Evolutionary conservation across 2,797 vertebrate species (phyloP), one percentile per base, ranked within the genome.

Genomic region (Rhinatrema bivittatum): DNA sequence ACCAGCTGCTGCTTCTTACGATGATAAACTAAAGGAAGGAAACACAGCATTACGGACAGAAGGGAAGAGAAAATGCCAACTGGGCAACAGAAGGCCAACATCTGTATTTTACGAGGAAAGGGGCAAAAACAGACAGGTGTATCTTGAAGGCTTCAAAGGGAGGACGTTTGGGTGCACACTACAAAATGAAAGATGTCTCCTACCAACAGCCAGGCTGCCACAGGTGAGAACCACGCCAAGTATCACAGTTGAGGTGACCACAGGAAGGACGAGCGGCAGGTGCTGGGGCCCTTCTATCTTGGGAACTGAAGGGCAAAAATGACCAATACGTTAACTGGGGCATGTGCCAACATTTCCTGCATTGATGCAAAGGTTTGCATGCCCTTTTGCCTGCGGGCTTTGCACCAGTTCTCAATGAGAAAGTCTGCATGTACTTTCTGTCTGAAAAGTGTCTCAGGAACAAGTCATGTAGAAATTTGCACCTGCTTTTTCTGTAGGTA

Each of bases 1-100:
- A 89, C 84, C 40, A 91, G 64, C 29, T 89, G 71, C 46, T 86
- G 87, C 56, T 93, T 92, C 73, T 84, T 91, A 24, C 86, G 84
- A 60, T 88, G 89, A 65, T 92, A 94, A 75, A 91, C 92, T 94
- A 39, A 29, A n/a, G 24, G 53, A n/a, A 40, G 31, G 27, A 24
- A 17, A 4, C 20, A 27, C 10, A 5, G 29, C 16, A 46, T 20
- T 3, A 19, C 26, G 29, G 25, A 62, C 36, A 13, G 27, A 26
- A 37, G 23, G 42, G 26, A 50, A 39, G 43, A 38, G 8, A 10
- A 7, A 36, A 33, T 7, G n/a, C 20, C 29, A 23, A 17, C 8
- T 10, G 16, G 4, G 10, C 1, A 20, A 15, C 57, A 33, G 3
- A 25, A 9, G 25, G 24, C 24, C 25, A 24, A n/a, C 9, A n/a